These are phyloP conservation scores for Tetragnatha versicolor DNA, from an alignment of 1,140 invertebrate genomes.

Conservation along the genomic window DNA sequence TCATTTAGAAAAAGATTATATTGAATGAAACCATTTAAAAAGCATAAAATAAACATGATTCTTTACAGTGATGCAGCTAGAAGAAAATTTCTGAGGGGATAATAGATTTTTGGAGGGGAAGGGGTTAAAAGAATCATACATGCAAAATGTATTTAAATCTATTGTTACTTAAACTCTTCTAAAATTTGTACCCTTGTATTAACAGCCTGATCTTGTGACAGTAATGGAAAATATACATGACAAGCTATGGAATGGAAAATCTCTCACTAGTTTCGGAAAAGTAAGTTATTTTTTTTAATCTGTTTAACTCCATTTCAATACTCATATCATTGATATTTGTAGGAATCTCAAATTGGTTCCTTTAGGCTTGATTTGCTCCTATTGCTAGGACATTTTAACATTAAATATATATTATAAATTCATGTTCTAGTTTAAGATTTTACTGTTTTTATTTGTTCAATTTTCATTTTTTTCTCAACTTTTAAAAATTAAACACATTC, in stretches of 20 bases:
- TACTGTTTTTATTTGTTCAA: too few relatives aligned
- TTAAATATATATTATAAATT: too few relatives aligned
- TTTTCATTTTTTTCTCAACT: too few relatives aligned
- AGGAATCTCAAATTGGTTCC: too few relatives aligned
- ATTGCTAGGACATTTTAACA: too few relatives aligned
- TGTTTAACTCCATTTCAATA: too few relatives aligned
- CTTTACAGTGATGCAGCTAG: neutral
- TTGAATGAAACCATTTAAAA: too few relatives aligned
- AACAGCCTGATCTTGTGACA: constrained; percentile 32
- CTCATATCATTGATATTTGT: too few relatives aligned
- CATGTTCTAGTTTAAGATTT: too few relatives aligned
- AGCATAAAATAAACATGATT: neutral
- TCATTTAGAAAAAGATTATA: too few relatives aligned
- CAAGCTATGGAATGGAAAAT: constrained; percentile 29
- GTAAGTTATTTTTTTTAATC: constrained; percentile 27
- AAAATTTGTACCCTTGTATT: neutral
- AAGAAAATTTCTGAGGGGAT: neutral
- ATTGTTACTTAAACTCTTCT: neutral
- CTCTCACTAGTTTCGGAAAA: constrained; percentile 34
- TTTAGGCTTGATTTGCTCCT: too few relatives aligned
- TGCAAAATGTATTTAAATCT: neutral
- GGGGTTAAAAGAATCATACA: neutral
- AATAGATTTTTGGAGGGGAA: neutral
- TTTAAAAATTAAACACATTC: too few relatives aligned
- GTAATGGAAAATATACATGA: constrained; percentile 12